These are phyloP conservation scores for Trichonephila clavata DNA, from an alignment of 1,140 invertebrate genomes.

Conservation along the genomic window DNA sequence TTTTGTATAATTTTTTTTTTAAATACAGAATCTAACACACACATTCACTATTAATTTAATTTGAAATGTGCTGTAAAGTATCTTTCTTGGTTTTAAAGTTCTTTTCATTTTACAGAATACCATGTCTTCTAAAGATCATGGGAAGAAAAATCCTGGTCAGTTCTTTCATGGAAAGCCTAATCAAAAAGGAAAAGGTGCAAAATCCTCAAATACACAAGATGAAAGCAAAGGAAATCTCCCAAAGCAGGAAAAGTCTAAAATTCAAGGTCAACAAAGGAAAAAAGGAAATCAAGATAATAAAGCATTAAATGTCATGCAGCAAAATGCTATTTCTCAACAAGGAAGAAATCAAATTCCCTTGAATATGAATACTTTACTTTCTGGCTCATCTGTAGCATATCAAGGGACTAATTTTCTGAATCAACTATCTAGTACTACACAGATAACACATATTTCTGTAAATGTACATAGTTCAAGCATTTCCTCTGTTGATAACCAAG, in stretches of 20 bases:
- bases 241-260: neutral
- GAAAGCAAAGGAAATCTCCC: neutral
- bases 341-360: neutral
- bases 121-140: slow-evolving; percentile 54
- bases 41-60: too few relatives aligned
- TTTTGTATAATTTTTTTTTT: too few relatives aligned
- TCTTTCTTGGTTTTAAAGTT: neutral
- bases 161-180: neutral
- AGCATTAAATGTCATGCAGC: neutral
- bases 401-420: neutral
- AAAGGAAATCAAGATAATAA: slow-evolving; percentile 7
- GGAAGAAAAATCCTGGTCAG: slow-evolving; percentile 3
- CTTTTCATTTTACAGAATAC: neutral
- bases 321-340: neutral
- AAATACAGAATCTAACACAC: too few relatives aligned
- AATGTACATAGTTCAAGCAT: neutral
- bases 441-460: neutral
- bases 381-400: neutral
- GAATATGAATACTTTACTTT: neutral
- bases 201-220: neutral
- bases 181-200: neutral
- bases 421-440: neutral
- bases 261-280: slow-evolving; percentile 10
- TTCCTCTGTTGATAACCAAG: neutral
- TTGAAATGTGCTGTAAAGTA: too few relatives aligned